Base-by-base conservation (phyloP, 2,113 vertebrate genomes). In the Pelodiscus sinensis region DNA sequence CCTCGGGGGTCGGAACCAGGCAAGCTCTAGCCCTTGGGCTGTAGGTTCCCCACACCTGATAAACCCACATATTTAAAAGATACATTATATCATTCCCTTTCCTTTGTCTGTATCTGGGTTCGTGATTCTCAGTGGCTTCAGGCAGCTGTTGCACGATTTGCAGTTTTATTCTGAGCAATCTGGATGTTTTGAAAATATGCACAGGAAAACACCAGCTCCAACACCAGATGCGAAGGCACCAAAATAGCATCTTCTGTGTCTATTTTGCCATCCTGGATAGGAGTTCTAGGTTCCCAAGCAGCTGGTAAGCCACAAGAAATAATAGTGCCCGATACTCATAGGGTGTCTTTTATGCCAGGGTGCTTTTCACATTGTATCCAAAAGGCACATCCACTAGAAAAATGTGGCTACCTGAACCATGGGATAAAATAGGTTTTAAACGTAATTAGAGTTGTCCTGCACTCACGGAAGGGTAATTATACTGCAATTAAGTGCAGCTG, bases 231-330 rank as follows among this genome's bases (percentile, higher is more conserved):
- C 95, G 92, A 94, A 92, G 92, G 73, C 78, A 96, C 91, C 88
- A 96, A 94, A 94, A 91, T 89, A 96, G 89, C 95, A 97, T 97
- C 97, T 96, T 97, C 95, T 96, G 93, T 96, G 96, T 97, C 94
- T 93, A 87, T 94, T 96, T 97, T 95, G 90, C 94, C 95, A 96
- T 97, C 96, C 94, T 91, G 86, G 79, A 93, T 97, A 93, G 92
- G 88, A 90, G 96, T 86, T 86, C 91, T 95, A 38, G 79, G 80
- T 93, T 90, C 90, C 86, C 89, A 73, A 21, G 1, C 81, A 52
- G 16, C 88, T 82, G 51, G 88, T 57, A 82, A 78, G 56, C 82
- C 92, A 84, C 35, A 27, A 57, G 60, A 62, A 84, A 87, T 95
- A 96, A 95, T 93, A 93, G 93, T 94, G 87, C 86, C 54, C 89